These are phyloP conservation scores for Spilogale gracilis DNA, from an alignment of 2,113 vertebrate species.

Conservation along the genomic window DNA sequence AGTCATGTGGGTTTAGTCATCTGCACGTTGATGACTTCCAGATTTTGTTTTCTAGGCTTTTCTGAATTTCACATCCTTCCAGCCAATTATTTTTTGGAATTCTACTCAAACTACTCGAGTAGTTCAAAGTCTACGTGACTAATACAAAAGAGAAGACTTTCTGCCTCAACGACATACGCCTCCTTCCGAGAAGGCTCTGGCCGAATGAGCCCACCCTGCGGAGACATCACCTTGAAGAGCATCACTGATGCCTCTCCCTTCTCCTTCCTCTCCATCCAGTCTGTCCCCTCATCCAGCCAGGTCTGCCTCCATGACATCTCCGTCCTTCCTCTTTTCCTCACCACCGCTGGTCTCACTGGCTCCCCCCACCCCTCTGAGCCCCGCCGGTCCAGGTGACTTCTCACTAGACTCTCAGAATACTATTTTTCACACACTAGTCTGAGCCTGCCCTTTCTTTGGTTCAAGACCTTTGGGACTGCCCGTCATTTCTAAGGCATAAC, in stretches of 20 bases:
- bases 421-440: neutral
- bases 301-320: too few relatives aligned
- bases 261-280: fast-evolving
- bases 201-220: fast-evolving
- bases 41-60: neutral
- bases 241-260: fast-evolving
- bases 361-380: too few relatives aligned
- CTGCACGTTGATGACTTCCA: neutral
- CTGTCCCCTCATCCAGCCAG: neutral
- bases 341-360: neutral
- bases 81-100: neutral
- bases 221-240: fast-evolving
- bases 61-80: neutral
- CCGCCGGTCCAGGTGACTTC: too few relatives aligned
- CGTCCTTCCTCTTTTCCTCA: neutral
- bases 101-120: neutral
- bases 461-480: neutral
- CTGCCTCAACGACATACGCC: neutral
- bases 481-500: neutral
- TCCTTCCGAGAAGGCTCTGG: neutral
- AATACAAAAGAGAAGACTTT: neutral
- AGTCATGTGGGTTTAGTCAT: fast-evolving
- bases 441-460: neutral
- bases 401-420: neutral
- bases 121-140: neutral